These are phyloP conservation scores for Fregata magnificens DNA, from an alignment of 2,113 vertebrate genomes.

Conservation along the genomic window DNA sequence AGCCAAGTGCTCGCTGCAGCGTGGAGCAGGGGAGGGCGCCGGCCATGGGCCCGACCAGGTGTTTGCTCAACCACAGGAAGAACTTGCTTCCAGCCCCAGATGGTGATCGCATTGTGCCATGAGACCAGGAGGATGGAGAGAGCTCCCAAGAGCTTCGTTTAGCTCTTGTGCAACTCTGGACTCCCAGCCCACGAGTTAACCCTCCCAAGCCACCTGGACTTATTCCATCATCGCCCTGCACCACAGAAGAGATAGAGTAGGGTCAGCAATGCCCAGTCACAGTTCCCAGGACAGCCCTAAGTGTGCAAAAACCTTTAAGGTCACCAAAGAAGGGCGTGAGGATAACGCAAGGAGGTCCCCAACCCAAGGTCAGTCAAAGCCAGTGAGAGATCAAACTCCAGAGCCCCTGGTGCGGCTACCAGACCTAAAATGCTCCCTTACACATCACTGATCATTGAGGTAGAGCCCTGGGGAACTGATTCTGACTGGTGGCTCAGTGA, in stretches of 20 bases:
- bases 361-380: neutral
- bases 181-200: neutral
- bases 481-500: neutral
- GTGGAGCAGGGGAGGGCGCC: neutral
- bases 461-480: neutral
- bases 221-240: neutral
- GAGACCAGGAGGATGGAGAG: neutral
- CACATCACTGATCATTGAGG: accelerated
- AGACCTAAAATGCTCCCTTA: neutral
- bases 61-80: neutral
- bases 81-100: neutral
- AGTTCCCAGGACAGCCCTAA: neutral
- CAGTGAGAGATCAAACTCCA: neutral
- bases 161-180: neutral
- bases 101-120: neutral
- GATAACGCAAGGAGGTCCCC: neutral
- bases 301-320: neutral
- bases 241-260: neutral
- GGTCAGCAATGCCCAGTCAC: neutral
- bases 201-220: neutral
- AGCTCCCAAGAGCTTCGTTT: neutral
- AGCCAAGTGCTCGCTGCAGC: neutral
- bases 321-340: neutral
- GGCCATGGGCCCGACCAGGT: accelerated
- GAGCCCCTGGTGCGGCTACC: neutral